Conservation (phyloP, 2,797 vertebrate genomes). For the Antrozous pallidus region DNA sequence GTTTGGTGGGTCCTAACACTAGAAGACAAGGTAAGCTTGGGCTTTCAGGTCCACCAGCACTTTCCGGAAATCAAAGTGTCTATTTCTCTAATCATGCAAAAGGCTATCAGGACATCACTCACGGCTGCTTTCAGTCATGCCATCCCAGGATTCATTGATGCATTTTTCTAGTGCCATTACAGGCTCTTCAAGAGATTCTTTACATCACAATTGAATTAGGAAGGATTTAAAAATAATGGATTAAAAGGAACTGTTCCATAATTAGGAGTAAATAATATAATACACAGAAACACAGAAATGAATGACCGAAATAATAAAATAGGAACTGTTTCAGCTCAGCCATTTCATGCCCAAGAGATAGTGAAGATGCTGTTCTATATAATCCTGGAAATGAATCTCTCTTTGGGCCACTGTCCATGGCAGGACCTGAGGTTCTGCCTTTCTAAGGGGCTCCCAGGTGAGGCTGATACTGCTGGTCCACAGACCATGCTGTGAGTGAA, state of each 20-base stretch:
- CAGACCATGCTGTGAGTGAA: neutral
- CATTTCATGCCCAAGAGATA: neutral
- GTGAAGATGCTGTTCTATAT: neutral
- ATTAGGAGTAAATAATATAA: constrained; percentile 55
- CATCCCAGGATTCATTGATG: neutral
- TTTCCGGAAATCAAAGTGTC: neutral
- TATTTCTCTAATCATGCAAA: neutral
- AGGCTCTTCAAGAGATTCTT: constrained; percentile 63
- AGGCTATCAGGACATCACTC: neutral
- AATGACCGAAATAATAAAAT: neutral
- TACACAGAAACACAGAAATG: neutral
- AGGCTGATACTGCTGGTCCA: neutral
- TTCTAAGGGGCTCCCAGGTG: neutral
- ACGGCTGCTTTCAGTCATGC: neutral
- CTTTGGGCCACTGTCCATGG: neutral
- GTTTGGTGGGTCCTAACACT: neutral
- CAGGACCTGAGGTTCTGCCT: neutral
- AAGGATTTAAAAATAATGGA: constrained; percentile 72
- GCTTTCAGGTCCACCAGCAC: neutral
- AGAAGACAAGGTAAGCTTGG: neutral
- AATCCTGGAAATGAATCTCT: neutral
- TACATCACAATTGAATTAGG: constrained; percentile 73
- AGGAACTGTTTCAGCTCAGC: neutral
- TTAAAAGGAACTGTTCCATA: constrained; percentile 65
- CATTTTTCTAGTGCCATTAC: constrained; percentile 24